Evolutionary conservation across 1,140 invertebrate species (phyloP).

Genomic region (Oryzaephilus surinamensis): DNA sequence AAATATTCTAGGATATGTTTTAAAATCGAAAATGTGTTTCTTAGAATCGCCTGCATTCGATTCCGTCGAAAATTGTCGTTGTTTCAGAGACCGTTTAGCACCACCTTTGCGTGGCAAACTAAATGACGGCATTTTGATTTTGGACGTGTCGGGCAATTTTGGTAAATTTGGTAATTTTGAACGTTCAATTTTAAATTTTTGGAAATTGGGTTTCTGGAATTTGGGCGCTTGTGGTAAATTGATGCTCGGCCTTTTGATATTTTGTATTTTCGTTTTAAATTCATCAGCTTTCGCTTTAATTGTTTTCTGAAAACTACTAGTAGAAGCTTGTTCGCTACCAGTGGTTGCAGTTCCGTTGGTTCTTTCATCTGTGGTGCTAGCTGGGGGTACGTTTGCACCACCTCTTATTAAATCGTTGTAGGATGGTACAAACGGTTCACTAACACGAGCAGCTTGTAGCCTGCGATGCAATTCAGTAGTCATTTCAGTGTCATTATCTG

Average conservation of each 20-base stretch:
- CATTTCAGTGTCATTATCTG: too few relatives aligned
- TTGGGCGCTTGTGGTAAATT: conserved; percentile 38
- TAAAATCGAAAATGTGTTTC: conserved; percentile 58
- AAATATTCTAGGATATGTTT: conserved; percentile 65
- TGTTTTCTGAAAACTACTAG: conserved; percentile 19
- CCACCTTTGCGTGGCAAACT: conserved; percentile 21
- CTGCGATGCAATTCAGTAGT: too few relatives aligned
- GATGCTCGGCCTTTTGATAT: conserved; percentile 42
- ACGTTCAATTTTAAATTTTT: conserved; percentile 25
- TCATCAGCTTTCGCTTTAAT: conserved; percentile 48
- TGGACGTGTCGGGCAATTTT: conserved; percentile 48
- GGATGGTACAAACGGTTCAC: too few relatives aligned
- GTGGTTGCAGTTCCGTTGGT: conserved; percentile 34
- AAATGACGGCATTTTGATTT: conserved; percentile 41
- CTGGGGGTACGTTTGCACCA: too few relatives aligned
- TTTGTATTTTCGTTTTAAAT: conserved; percentile 48
- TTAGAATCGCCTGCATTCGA: conserved; percentile 37
- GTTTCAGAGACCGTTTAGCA: conserved; percentile 24
- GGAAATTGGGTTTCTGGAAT: conserved; percentile 22
- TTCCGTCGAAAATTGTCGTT: conserved; percentile 38
- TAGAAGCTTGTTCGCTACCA: too few relatives aligned
- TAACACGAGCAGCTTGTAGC: too few relatives aligned
- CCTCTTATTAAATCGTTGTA: too few relatives aligned
- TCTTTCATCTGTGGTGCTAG: conserved; percentile 36
- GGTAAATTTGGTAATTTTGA: conserved; percentile 49